Evolutionary conservation across 2,888 invertebrate species (phyloP), one percentile per base, ranked within the genome.

Genomic region (Metopia argyrocephala): DNA sequence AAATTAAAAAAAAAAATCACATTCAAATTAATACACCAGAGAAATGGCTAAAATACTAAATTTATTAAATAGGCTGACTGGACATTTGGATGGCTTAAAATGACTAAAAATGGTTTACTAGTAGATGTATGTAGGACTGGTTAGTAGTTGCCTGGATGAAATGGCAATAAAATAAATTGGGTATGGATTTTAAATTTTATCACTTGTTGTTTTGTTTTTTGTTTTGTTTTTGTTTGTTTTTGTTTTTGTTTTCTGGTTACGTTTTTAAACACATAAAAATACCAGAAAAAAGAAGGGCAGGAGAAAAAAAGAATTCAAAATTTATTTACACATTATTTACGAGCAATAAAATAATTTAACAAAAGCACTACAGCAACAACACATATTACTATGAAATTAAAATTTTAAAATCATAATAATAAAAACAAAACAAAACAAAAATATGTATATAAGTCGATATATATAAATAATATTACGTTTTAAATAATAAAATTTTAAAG

Each of bases 321-420:
- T 78, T 78, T 78, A 78, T 78, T 78, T 61, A 78, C 78, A 78
- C 71, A 62, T 78, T 73, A 78, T 78, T 78, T 78, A 78, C 71
- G 78, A 78, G 38, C 78, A 61, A 78, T 78, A 78, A 78, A 78
- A 78, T 62, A 61, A 73, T 3, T 71, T 78, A 54, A 71, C 48
- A 71, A 65, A 78, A 61, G 54, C 59, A 56, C 23, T 23, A 76
- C 21, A 38, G 15, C 12, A 57, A 65, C 54, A 61, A 61, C 20
- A n/a, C n/a, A 48, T 21, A 59, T 5, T 1, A 46, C 25, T 20
- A 48, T 48, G 15, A 54, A 70, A 76, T 71, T 62, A 50, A 56
- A n/a, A 64, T 27, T 62, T 74, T 65, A 52, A 65, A 75, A 69
- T 46, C n/a, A 64, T 48, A 64, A 68, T 68, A 68, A 81, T 68